Percentiles rank a stretch among this genome's conserved stretches.
These are phyloP conservation scores for Nothura maculosa DNA, from an alignment of 2,797 vertebrate species.

Conservation along the genomic window DNA sequence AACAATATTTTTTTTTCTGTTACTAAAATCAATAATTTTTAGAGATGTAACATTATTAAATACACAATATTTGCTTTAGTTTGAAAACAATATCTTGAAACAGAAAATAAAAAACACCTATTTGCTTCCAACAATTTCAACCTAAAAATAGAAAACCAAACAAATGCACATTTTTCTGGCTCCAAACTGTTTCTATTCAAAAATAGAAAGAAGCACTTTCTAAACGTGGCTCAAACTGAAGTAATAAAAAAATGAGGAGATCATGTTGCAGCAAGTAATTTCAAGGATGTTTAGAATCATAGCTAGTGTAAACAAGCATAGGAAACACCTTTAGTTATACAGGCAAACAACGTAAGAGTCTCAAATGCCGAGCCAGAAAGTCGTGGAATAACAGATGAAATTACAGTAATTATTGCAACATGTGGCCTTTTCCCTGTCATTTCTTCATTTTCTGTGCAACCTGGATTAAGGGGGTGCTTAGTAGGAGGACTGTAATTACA, in stretches of 20 bases:
- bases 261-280: conserved; percentile 28
- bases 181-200: conserved; percentile 16
- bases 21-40: conserved; percentile 33
- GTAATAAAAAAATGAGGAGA: neutral
- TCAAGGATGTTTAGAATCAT: conserved; percentile 56
- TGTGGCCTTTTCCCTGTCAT: conserved; percentile 7
- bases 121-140: conserved; percentile 57
- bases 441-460: neutral
- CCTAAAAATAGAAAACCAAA: conserved; percentile 60
- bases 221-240: conserved; percentile 27
- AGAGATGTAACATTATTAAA: neutral
- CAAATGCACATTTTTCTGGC: conserved; percentile 31
- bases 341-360: neutral
- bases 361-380: conserved; percentile 24
- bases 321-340: conserved; percentile 63
- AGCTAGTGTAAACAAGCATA: conserved; percentile 60
- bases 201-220: conserved; percentile 47
- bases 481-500: neutral
- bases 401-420: conserved; percentile 1
- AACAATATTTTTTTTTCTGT: conserved; percentile 9
- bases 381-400: conserved; percentile 5
- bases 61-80: conserved; percentile 34
- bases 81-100: conserved; percentile 39
- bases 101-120: conserved; percentile 39
- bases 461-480: neutral